A percentile compares a stretch with the other conserved stretches of the same genome.
Evolutionary conservation across 2,113 vertebrate species (phyloP).

Genomic region (Xiphophorus couchianus): DNA sequence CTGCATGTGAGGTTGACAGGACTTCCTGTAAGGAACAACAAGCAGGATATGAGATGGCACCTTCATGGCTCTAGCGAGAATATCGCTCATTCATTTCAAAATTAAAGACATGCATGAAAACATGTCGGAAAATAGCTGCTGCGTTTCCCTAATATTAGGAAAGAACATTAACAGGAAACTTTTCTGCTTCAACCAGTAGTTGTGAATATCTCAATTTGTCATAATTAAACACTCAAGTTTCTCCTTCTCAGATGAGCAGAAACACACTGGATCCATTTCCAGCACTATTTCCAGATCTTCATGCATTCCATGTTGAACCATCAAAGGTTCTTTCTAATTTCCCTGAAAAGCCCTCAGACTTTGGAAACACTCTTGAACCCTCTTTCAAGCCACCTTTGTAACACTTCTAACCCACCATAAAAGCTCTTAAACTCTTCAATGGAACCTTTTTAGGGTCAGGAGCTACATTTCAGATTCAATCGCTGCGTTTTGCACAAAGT

Average conservation of each 20-base stretch:
- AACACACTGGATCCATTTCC: not conserved
- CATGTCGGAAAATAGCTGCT: no score
- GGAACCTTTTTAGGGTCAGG: conserved; percentile 1
- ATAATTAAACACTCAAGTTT: no score
- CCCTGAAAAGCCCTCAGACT: conserved; percentile 34
- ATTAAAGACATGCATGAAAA: not conserved
- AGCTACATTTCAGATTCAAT: conserved; percentile 3
- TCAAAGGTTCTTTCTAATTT: conserved; percentile 25
- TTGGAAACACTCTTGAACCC: conserved; percentile 39
- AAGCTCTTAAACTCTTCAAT: conserved; percentile 23
- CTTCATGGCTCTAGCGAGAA: not conserved
- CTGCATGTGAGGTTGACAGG: conserved; percentile 93
- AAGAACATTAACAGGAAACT: not conserved
- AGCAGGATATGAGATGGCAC: conserved; percentile 30
- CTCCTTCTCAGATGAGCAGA: not conserved
- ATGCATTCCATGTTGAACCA: conserved; percentile 34
- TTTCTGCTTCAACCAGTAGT: not conserved
- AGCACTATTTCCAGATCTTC: conserved; percentile 13
- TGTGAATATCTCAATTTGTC: not conserved
- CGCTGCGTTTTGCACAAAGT: not conserved
- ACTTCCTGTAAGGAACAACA: conserved; percentile 82
- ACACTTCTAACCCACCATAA: conserved; percentile 19
- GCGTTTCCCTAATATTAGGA: no score
- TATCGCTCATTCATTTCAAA: not conserved
- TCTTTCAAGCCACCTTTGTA: conserved; percentile 13